A percentile compares a stretch with the other conserved stretches of the same genome.
These are phyloP conservation scores for Pachyuromys duprasi DNA, from an alignment of 2,797 vertebrate species.

Conservation along the genomic window DNA sequence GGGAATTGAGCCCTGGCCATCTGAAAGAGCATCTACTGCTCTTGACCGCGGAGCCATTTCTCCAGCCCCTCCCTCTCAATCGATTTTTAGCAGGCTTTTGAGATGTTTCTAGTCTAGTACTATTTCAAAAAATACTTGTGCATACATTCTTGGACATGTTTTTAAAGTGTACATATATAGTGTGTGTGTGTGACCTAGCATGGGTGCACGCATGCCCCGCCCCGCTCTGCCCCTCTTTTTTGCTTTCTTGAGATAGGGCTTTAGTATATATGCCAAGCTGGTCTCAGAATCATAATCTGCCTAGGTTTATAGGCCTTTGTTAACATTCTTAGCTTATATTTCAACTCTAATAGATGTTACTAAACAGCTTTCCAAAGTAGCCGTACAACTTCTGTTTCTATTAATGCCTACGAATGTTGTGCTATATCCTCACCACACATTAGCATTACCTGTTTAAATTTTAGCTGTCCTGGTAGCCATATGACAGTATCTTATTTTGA, in stretches of 20 bases:
- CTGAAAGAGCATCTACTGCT: not conserved
- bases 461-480: not conserved
- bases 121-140: not conserved
- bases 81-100: not conserved
- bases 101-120: not conserved
- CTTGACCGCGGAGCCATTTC: not conserved
- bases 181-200: not conserved
- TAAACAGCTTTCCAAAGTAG: not conserved
- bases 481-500: not conserved
- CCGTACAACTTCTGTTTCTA: not conserved
- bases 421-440: not conserved
- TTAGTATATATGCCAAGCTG: not conserved
- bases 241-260: not conserved
- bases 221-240: not conserved
- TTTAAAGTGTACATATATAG: not conserved
- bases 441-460: not conserved
- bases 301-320: not conserved
- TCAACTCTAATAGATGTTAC: not conserved
- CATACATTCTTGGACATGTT: not conserved
- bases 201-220: not conserved
- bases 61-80: not conserved
- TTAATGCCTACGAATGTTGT: not conserved
- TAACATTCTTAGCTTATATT: not conserved
- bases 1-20: not conserved
- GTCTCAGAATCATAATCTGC: not conserved